Percentiles rank a stretch among this genome's conserved stretches.
Evolutionary conservation across 1,140 invertebrate species (phyloP).

Genomic region (Eumaeus atala): DNA sequence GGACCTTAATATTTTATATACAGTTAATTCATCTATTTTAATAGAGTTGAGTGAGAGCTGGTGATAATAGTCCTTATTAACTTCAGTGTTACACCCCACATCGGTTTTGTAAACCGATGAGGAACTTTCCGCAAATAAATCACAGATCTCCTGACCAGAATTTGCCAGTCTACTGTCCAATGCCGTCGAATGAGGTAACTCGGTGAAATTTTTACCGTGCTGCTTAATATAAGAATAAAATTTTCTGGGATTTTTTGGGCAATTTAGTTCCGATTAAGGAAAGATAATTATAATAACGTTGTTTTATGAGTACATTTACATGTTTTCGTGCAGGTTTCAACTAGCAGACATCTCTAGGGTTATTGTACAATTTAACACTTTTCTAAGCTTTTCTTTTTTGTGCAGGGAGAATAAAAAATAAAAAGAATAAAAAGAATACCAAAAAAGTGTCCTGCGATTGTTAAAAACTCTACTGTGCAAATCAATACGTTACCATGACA

Average conservation of each 20-base stretch:
- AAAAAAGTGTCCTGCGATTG: no score
- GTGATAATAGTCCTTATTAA: background rate
- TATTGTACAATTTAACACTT: background rate
- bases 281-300: background rate
- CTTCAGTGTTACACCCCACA: no score
- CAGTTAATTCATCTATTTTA: background rate
- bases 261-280: background rate
- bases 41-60: background rate
- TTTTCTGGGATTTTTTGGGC: background rate
- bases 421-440: no score
- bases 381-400: slow-evolving; percentile 7
- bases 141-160: background rate
- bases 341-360: background rate
- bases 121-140: no score
- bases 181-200: no score
- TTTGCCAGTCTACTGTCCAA: background rate
- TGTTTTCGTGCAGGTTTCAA: background rate
- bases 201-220: background rate
- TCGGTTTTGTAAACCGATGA: no score
- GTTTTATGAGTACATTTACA: background rate
- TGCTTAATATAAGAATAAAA: slow-evolving; percentile 6
- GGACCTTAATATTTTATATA: slow-evolving; percentile 18
- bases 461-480: no score
- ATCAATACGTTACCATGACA: no score
- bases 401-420: no score